Percentiles rank a stretch among this genome's conserved stretches.
Evolutionary conservation across 2,113 vertebrate species (phyloP).

Genomic region (Scalopus aquaticus): DNA sequence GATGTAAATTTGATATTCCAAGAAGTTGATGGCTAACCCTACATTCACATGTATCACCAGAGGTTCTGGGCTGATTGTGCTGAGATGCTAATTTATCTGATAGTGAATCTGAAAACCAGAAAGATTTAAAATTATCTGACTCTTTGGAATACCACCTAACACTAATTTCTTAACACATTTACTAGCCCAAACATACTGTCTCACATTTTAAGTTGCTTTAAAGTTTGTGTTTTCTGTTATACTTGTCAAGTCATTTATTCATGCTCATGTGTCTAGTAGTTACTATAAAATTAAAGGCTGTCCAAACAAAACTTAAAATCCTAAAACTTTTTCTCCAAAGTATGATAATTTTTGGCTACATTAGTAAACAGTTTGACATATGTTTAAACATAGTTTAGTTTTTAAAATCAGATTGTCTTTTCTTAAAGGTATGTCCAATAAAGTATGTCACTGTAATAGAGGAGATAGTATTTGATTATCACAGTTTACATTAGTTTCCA

Average conservation of each 20-base stretch:
- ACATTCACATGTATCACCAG: conserved; percentile 89
- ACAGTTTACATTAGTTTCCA: neutral
- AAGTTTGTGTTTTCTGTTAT: conserved; percentile 53
- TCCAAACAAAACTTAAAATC: conserved; percentile 77
- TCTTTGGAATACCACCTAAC: conserved; percentile 83
- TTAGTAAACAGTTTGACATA: conserved; percentile 76
- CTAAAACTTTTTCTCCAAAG: conserved; percentile 75
- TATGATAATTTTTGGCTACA: conserved; percentile 67
- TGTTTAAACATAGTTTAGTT: conserved; percentile 71
- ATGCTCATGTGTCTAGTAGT: conserved; percentile 19
- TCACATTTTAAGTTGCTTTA: conserved; percentile 52
- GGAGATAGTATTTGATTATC: conserved; percentile 47
- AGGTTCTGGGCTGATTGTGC: conserved; percentile 95
- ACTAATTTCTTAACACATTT: conserved; percentile 79
- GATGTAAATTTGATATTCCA: conserved; percentile 82
- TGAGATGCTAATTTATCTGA: conserved; percentile 93
- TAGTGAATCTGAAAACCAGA: conserved; percentile 95
- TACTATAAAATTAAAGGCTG: conserved; percentile 75
- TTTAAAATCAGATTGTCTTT: conserved; percentile 66
- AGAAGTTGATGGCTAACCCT: conserved; percentile 87
- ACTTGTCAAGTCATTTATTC: conserved; percentile 27
- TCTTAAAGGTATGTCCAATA: conserved; percentile 67
- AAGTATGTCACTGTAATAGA: conserved; percentile 77
- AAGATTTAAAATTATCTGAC: conserved; percentile 97
- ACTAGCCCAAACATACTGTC: conserved; percentile 69